Evolutionary conservation across 37 sponge, comb jelly and placozoan genomes (phyloP).

Genomic region (Aplysina aerophoba): DNA sequence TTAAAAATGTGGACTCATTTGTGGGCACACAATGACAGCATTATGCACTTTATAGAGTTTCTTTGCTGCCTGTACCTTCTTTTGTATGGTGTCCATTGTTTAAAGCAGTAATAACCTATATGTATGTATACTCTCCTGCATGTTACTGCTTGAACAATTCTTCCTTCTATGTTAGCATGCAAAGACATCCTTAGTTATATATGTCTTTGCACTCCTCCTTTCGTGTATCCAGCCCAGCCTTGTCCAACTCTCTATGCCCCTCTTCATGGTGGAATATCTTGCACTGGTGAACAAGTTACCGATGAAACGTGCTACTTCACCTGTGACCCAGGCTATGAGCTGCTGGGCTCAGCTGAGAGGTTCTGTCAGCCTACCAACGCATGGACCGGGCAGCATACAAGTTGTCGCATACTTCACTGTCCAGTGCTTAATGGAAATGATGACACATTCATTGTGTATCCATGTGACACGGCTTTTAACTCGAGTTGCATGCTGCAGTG

Average conservation of each 20-base stretch:
- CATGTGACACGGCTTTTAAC: conserved; percentile 10
- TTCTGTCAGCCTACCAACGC: conserved; percentile 36
- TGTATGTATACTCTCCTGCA: not conserved
- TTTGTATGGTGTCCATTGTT: too few relatives aligned
- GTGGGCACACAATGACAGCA: too few relatives aligned
- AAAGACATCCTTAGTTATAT: not conserved
- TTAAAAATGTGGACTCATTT: too few relatives aligned
- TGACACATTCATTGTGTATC: conserved; percentile 2
- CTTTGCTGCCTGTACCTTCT: too few relatives aligned
- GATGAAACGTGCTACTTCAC: conserved; percentile 39
- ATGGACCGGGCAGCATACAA: conserved; percentile 17
- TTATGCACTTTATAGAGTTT: too few relatives aligned
- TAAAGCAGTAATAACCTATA: not conserved
- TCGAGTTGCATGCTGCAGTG: conserved; percentile 22
- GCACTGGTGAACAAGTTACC: conserved; percentile 51
- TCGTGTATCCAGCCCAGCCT: conserved; percentile 24
- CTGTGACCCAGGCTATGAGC: conserved; percentile 33
- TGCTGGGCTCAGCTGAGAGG: conserved; percentile 4
- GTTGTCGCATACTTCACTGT: not conserved
- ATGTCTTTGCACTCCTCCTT: not conserved
- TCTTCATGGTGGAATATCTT: conserved; percentile 34
- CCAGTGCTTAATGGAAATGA: not conserved
- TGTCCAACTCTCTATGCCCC: conserved; percentile 33
- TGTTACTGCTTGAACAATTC: too few relatives aligned
- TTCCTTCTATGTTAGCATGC: not conserved